Base-by-base conservation (phyloP, 2,888 invertebrate species). In the Pandemis heparana region DNA sequence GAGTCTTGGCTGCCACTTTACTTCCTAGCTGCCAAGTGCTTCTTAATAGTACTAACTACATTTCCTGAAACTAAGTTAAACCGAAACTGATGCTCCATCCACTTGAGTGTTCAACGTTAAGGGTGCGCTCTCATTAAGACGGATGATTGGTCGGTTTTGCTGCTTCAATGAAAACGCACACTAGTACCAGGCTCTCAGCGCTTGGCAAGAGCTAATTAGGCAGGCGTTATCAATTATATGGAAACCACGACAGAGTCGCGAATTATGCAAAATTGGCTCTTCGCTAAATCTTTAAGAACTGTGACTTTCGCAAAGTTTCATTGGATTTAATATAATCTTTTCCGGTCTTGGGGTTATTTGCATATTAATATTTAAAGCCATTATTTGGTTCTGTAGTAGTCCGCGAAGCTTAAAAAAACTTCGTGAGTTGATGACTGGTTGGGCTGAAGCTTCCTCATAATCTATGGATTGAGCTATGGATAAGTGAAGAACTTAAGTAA, bases 1-100 rank as follows among this genome's bases (percentile, higher is more conserved):
- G 23, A 10, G 9, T 56, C 2, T 56, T 23, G 10, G 46, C 43
- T 14, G 14, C 23, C 46, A 63, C 63, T 63, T n/a, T 12, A 14
- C n/a, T 63, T 23, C 23, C 46, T 46, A 23, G 62, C 23, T 23
- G 32, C 23, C 63, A 63, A 63, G 46, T 46, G 63, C 63, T 63
- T 23, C 46, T 63, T 63, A 46, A 5, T 46, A 63, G 23, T 46
- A 62, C 63, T 63, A 62, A 63, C 46, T 63, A 63, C 23, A 23
- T 63, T 63, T 63, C 8, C 9, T 46, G 63, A 32, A 63, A 63
- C 63, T 46, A n/a, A 63, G 63, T 63, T 63, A 63, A 63, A 46
- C 63, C 46, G 63, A 63, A 23, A 63, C 23, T 63, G 46, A 63
- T 46, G 63, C 9, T 63, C 63, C 63, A 63, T 63, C 46, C 46